These are phyloP conservation scores for Todiramphus chloris DNA, from an alignment of 2,113 vertebrate genomes.

Conservation along the genomic window DNA sequence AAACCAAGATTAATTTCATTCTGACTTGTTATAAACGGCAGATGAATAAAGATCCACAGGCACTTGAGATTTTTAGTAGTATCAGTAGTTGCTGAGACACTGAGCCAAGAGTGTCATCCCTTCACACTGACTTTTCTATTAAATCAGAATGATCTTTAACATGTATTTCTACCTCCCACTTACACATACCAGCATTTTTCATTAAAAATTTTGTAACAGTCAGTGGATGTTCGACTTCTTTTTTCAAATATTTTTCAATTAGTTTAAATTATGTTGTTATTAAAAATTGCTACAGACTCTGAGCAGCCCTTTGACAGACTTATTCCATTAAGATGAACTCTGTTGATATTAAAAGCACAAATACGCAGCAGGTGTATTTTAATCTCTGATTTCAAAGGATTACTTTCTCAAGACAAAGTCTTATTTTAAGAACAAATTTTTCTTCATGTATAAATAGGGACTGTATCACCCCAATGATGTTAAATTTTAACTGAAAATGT, in stretches of 20 bases:
- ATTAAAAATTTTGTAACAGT: neutral
- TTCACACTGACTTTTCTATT: neutral
- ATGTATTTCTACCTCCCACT: neutral
- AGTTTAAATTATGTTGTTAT: neutral
- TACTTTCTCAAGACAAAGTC: neutral
- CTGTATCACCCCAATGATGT: neutral
- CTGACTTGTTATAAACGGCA: neutral
- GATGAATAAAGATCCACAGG: neutral
- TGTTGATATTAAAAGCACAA: neutral
- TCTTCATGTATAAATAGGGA: neutral
- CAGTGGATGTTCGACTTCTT: neutral
- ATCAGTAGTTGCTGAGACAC: neutral
- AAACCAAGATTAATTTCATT: neutral
- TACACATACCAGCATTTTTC: neutral
- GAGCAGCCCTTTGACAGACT: neutral
- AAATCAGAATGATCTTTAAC: neutral
- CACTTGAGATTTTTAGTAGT: neutral
- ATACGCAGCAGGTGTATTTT: neutral
- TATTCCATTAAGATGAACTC: neutral
- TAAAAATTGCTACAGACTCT: neutral
- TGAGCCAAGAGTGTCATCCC: neutral
- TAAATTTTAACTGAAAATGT: neutral
- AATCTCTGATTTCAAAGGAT: neutral
- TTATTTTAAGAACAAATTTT: neutral
- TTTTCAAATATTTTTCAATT: neutral